Evolutionary conservation across 2,888 invertebrate genomes (phyloP), one percentile per base, ranked within the genome.

Genomic region (Hedychridium roseum): DNA sequence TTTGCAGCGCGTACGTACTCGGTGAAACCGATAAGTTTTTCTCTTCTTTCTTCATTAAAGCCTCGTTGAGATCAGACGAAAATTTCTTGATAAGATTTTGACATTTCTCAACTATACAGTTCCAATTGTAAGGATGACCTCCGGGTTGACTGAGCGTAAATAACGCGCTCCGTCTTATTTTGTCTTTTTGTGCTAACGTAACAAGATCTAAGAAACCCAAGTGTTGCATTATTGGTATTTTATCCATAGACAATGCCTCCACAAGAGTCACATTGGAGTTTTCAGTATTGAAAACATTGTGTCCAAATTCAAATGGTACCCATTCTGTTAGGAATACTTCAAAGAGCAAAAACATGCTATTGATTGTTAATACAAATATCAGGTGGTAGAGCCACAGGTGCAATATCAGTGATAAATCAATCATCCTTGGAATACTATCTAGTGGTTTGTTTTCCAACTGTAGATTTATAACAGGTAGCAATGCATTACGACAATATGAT

Each of bases 51-150:
- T 70, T 74, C 7, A 48, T 28, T 1, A 59, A 57, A 16, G 80
- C 82, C 36, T 73, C 74, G 15, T 84, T 84, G 2, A 92, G 73
- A 41, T 87, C 83, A n/a, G 83, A 82, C 2, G 84, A 85, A 59
- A 90, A 91, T 30, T 83, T 82, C 52, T 84, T 85, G 2, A 93
- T 82, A 0, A 87, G 80, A 21, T 76, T 76, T 6, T 91, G 73
- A 70, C 88, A 86, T 61, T 85, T 85, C 48, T 85, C 84, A 34
- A 86, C 73, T 6, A 94, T 75, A 56, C 84, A 84, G 67, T 88
- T 91, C 94, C 94, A 94, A 69, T 91, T 92, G 68, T 91, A 88
- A 0, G 94, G 92, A 77, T 93, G 93, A 20, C 92, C 92, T 14
- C 93, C 92, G 17, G 92, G 92, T 68, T 88, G 86, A 20, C 91